Conservation (phyloP, 2,888 invertebrate genomes). For the Chalcosyrphus nemorum region DNA sequence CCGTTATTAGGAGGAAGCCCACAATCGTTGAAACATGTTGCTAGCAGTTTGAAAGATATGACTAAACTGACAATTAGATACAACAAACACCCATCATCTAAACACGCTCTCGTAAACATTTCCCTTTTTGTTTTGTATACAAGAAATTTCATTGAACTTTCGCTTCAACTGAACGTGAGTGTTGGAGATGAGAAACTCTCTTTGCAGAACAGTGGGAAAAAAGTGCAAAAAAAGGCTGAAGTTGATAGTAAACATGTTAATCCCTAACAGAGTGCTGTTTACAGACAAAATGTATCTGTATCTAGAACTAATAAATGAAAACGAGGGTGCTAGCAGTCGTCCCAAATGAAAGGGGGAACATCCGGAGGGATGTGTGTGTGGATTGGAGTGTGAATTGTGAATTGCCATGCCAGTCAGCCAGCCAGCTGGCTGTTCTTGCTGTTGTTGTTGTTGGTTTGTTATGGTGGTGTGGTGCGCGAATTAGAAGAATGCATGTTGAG, state of each 20-base stretch:
- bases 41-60: background rate
- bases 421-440: conserved; percentile 14
- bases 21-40: conserved; percentile 42
- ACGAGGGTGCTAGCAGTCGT: conserved; percentile 19
- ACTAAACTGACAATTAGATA: background rate
- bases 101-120: conserved; percentile 39
- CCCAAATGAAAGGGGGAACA: too few relatives aligned
- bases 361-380: conserved; percentile 15
- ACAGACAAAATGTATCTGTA: conserved; percentile 51
- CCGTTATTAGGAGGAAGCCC: background rate
- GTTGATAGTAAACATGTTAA: conserved; percentile 43
- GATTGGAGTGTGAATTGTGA: conserved; percentile 16
- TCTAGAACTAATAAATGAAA: conserved; percentile 50
- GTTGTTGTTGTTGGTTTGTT: too few relatives aligned
- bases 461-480: conserved; percentile 62
- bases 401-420: conserved; percentile 6
- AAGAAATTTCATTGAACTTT: conserved; percentile 70
- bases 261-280: conserved; percentile 56
- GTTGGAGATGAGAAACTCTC: too few relatives aligned
- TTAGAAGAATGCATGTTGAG: conserved; percentile 73
- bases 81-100: too few relatives aligned
- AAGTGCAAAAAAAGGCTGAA: conserved; percentile 7
- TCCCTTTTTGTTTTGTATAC: conserved; percentile 44
- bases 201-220: background rate
- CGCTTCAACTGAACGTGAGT: conserved; percentile 51